Conservation (phyloP, 2,113 vertebrate species). For the Odocoileus virginianus region DNA sequence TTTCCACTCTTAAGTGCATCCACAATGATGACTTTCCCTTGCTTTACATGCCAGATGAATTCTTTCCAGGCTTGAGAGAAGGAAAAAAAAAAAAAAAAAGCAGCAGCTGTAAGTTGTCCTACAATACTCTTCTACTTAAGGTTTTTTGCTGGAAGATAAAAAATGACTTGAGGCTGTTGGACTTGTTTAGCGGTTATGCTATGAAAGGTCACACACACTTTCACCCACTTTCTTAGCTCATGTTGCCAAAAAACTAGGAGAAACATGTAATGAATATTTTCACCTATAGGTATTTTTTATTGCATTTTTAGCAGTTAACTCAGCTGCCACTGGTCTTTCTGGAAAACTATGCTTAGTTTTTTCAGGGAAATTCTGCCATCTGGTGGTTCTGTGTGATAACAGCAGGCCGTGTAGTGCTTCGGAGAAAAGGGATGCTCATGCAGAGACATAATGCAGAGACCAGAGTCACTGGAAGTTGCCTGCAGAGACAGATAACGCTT, state of each 20-base stretch:
- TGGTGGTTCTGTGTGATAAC: neutral
- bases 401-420: neutral
- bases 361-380: slow-evolving; percentile 13
- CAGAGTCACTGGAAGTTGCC: neutral
- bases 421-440: neutral
- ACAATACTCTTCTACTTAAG: neutral
- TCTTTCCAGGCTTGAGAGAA: neutral
- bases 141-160: neutral
- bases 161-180: neutral
- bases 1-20: neutral
- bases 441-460: neutral
- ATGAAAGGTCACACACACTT: neutral
- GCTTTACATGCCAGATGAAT: neutral
- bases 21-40: neutral
- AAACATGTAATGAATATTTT: neutral
- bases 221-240: neutral
- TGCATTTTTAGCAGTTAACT: neutral
- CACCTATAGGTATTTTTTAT: neutral
- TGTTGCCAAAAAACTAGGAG: neutral
- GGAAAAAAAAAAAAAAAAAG: neutral
- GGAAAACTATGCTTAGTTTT: neutral
- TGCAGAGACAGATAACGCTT: neutral
- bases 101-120: neutral
- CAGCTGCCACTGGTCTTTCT: neutral
- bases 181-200: neutral